phyloP scores from a whole-genome alignment of 2,888 invertebrate species.

The Cryptocephalus moraei region DNA sequence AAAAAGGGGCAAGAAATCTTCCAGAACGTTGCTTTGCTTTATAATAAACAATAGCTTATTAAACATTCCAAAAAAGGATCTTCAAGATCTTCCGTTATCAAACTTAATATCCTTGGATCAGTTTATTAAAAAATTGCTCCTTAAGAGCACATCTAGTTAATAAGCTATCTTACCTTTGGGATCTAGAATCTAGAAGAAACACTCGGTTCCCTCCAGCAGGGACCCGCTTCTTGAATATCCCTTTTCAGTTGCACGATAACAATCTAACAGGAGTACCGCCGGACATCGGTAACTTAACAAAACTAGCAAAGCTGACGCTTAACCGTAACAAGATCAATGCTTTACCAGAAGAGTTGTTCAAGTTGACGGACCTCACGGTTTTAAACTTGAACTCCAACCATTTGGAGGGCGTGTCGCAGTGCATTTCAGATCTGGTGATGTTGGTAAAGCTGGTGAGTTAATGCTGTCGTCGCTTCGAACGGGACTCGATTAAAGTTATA shows the following conservation, averaged over 20 bases:
- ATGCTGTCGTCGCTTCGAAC: neutral
- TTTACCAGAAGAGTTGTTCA: conserved; percentile 57
- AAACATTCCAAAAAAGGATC: too few species aligned
- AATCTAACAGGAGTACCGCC: conserved; percentile 59
- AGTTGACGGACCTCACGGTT: conserved; percentile 56
- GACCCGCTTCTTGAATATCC: neutral
- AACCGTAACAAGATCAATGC: conserved; percentile 56
- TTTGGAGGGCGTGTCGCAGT: conserved; percentile 54
- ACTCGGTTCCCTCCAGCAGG: too few species aligned
- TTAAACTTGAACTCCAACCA: conserved; percentile 69
- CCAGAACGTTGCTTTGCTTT: too few species aligned
- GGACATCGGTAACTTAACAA: conserved; percentile 60
- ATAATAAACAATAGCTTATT: too few species aligned
- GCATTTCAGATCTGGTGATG: conserved; percentile 70
- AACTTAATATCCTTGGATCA: too few species aligned
- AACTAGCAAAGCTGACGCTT: conserved; percentile 55
- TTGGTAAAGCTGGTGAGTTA: conserved; percentile 57
- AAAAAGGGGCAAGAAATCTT: too few species aligned
- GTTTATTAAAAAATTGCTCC: too few species aligned
- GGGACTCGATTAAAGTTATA: neutral
- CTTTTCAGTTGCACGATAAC: conserved; percentile 72
- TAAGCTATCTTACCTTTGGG: too few species aligned
- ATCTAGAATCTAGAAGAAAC: too few species aligned
- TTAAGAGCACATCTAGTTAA: too few species aligned
- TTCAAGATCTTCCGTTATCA: too few species aligned